These are phyloP conservation scores for Proctacanthus coquilletti DNA, from an alignment of 1,140 invertebrate species.

Conservation along the genomic window DNA sequence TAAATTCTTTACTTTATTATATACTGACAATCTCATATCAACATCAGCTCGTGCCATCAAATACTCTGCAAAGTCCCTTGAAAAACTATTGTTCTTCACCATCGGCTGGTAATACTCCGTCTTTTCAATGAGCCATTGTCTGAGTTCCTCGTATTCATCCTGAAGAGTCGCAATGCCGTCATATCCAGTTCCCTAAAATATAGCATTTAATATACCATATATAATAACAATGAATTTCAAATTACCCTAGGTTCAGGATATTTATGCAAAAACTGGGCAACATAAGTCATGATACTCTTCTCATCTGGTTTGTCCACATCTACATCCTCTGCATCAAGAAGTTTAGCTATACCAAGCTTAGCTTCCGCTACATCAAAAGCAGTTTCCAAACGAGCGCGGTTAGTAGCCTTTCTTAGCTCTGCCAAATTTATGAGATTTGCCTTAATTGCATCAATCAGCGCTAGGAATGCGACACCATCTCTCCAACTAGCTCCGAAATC, in stretches of 20 bases:
- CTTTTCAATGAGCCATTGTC: constrained; percentile 65
- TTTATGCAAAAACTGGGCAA: constrained; percentile 94
- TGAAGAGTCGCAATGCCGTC: constrained; percentile 61
- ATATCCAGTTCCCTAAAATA: constrained; percentile 37
- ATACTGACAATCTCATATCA: constrained; percentile 46
- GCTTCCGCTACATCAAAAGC: constrained; percentile 88
- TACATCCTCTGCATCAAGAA: constrained; percentile 93
- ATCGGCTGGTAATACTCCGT: constrained; percentile 39
- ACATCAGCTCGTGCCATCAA: constrained; percentile 50
- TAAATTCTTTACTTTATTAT: constrained; percentile 54
- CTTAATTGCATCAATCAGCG: constrained; percentile 89
- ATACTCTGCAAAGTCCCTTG: constrained; percentile 54
- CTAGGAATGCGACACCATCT: constrained; percentile 91
- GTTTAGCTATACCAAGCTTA: constrained; percentile 80
- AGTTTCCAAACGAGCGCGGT: constrained; percentile 70
- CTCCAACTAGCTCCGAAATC: constrained; percentile 96
- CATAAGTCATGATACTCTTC: constrained; percentile 98
- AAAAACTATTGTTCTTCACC: constrained; percentile 47
- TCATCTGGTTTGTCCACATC: constrained; percentile 95
- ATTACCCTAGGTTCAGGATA: constrained; percentile 66
- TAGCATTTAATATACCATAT: constrained; percentile 22
- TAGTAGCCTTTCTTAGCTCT: constrained; percentile 53
- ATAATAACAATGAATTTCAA: constrained; percentile 1
- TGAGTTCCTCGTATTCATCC: constrained; percentile 61
- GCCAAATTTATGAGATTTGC: constrained; percentile 82